Base-by-base conservation (phyloP, 2,113 vertebrate species). In the Thomomys bottae region DNA sequence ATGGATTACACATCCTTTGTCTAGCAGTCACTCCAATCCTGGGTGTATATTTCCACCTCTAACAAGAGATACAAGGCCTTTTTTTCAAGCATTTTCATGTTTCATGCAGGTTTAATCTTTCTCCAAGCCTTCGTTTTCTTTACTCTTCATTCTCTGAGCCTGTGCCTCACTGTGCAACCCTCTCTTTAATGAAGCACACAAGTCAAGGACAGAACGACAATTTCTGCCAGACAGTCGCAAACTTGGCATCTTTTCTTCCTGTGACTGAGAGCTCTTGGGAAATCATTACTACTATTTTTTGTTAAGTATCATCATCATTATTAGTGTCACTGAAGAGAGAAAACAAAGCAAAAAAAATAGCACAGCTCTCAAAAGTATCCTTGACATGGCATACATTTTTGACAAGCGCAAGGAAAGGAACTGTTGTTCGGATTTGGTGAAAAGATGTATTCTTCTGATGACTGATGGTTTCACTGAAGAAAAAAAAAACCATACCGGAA, bases 171-270 rank as follows among this genome's bases (percentile, higher is more conserved):
- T 82, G 17, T 24, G 83, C 17, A 57, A 73, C 63, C 67, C 88
- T n/a, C 28, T 87, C 32, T 94, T 73, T 71, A 68, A 93, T 66
- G 70, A 90, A 94, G 54, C 3, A 28, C 0, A 1, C 70, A 84
- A 93, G 18, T 70, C 49, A 83, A 92, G 54, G 90, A 71, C 38
- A 75, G 68, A 79, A 77, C 83, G 87, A 77, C 36, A 38, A 70
- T 66, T 72, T 90, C 92, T 92, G 28, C 42, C 63, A 87, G 92
- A 88, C 40, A 88, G 71, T 24, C 64, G 81, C 54, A 79, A 85
- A 66, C n/a, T 23, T 63, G 61, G 28, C 34, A 84, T 89, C 59
- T 87, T 54, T 66, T 42, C 63, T 68, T 61, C 38, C 70, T 73
- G 28, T 61, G 15, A 88, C 82, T 80, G 80, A 93, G 20, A 71